Evolutionary conservation across 2,797 vertebrate genomes (phyloP).

Genomic region (Acropternis orthonyx): DNA sequence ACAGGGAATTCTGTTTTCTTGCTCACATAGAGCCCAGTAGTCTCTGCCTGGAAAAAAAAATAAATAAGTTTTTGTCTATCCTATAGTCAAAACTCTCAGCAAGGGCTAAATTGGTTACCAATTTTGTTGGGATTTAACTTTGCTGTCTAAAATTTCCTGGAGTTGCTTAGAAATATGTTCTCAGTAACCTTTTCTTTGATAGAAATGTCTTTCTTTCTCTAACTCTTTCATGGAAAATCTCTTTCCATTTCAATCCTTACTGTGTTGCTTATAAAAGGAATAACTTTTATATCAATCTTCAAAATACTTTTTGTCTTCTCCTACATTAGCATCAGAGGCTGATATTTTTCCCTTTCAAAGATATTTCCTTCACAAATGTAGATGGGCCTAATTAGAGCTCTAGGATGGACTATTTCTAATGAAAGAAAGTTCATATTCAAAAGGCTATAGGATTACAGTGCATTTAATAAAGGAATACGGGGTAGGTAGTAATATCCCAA

Average conservation of each 20-base stretch:
- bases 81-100: constrained; percentile 12
- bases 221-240: not conserved
- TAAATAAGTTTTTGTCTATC: not conserved
- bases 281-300: not conserved
- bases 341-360: not conserved
- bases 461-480: not conserved
- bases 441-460: not conserved
- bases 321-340: not conserved
- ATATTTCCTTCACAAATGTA: not conserved
- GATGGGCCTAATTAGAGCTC: not conserved
- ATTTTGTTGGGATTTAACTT: constrained; percentile 25
- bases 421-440: not conserved
- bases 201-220: constrained; percentile 17
- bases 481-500: not conserved
- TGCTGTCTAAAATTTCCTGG: constrained; percentile 27
- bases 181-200: constrained; percentile 22
- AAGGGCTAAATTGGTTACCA: constrained; percentile 31
- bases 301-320: not conserved
- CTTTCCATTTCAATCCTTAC: constrained; percentile 8
- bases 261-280: not conserved
- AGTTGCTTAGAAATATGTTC: constrained; percentile 32
- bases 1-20: not conserved
- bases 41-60: not conserved
- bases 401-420: not conserved
- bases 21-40: not conserved